These are phyloP conservation scores for Actinia tenebrosa DNA, from an alignment of 64 coral and sea anemone genomes.

Conservation along the genomic window DNA sequence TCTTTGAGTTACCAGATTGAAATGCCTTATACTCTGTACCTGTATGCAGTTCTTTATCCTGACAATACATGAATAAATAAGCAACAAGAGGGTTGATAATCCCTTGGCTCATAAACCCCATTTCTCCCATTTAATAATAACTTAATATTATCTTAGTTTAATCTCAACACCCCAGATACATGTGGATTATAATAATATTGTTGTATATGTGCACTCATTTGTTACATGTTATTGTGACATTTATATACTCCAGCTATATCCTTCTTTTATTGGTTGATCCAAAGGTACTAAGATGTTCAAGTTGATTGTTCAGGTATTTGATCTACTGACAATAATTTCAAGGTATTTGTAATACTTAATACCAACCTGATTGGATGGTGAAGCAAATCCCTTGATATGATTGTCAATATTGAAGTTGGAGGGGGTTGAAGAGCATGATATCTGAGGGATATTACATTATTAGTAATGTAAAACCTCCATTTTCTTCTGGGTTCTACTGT, in stretches of 20 bases:
- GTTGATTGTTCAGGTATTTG: conserved; percentile 16
- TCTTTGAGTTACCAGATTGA: too few species aligned
- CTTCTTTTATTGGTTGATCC: conserved; percentile 14
- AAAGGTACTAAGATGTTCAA: conserved; percentile 10
- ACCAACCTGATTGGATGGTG: too few species aligned
- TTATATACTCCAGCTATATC: conserved; percentile 11
- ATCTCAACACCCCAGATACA: conserved; percentile 57
- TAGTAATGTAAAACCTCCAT: too few species aligned
- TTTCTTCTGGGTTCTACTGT: too few species aligned
- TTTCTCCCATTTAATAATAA: not conserved
- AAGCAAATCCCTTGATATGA: not conserved
- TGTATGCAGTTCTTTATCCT: too few species aligned
- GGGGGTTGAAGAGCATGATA: not conserved
- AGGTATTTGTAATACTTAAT: not conserved
- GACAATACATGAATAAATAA: not conserved
- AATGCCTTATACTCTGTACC: too few species aligned
- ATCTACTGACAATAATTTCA: not conserved
- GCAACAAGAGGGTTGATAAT: not conserved
- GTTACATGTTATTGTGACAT: not conserved
- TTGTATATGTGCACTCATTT: not conserved
- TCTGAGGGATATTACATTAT: not conserved
- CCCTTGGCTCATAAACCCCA: not conserved
- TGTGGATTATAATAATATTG: not conserved
- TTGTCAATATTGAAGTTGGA: conserved; percentile 17
- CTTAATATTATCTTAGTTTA: conserved; percentile 8